phyloP scores from a whole-genome alignment of 2,888 invertebrate genomes.

The Steinernema hermaphroditum region DNA sequence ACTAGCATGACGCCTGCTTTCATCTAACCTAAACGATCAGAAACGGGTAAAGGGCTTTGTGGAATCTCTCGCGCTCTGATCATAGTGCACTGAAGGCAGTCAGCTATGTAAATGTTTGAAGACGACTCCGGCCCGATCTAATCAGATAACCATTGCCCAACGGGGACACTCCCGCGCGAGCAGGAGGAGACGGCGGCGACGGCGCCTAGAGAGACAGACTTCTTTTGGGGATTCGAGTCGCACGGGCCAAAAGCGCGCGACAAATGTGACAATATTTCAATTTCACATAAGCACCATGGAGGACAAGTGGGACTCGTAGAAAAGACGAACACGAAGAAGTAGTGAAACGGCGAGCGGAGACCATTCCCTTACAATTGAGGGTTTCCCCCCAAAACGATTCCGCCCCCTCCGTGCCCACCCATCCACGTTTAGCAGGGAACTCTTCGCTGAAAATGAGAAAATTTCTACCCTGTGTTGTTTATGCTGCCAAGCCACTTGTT shows the following conservation, averaged over 20 bases:
- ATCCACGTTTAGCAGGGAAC: neutral
- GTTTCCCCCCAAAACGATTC: no score
- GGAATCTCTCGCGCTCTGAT: conserved; percentile 12
- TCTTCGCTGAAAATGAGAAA: neutral
- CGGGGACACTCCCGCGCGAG: conserved; percentile 16
- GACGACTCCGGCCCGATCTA: conserved; percentile 22
- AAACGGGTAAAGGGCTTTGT: neutral
- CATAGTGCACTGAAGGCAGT: conserved; percentile 21
- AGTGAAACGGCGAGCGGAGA: neutral
- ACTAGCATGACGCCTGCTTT: neutral
- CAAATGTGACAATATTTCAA: conserved; percentile 25
- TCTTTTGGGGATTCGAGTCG: conserved; percentile 21
- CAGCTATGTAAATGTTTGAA: conserved; percentile 18
- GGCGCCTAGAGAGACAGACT: neutral
- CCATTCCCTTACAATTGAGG: no score
- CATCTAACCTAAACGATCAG: neutral
- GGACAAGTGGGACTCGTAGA: neutral
- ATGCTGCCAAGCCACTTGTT: neutral
- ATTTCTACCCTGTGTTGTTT: neutral
- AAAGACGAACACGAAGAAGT: conserved; percentile 11
- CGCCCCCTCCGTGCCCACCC: neutral
- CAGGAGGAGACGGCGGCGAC: conserved; percentile 18
- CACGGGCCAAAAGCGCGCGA: conserved; percentile 26
- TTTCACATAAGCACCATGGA: conserved; percentile 23
- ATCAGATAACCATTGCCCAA: conserved; percentile 28